Percentiles rank a stretch among this genome's conserved stretches.
phyloP scores from a whole-genome alignment of 2,888 invertebrate genomes.

The Eupelmus urozonus region DNA sequence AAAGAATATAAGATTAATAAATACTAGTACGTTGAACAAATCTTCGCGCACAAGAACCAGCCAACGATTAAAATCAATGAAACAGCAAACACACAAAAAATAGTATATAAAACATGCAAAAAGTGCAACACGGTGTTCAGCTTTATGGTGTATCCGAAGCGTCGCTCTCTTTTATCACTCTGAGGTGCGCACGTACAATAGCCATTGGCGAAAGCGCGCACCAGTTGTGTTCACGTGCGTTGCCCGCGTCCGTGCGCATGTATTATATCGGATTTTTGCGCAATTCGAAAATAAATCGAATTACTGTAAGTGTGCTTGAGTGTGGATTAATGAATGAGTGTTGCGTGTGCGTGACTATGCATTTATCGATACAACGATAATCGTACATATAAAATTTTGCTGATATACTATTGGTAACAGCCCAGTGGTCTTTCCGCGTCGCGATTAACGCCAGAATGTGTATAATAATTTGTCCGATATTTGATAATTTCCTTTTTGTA shows the following conservation, averaged over 20 bases:
- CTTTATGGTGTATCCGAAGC: too few relatives aligned
- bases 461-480: constrained; percentile 14
- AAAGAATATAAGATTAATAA: too few relatives aligned
- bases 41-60: too few relatives aligned
- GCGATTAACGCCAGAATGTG: constrained; percentile 23
- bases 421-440: constrained; percentile 57
- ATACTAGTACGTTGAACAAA: too few relatives aligned
- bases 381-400: constrained; percentile 50
- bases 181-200: background rate
- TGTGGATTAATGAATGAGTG: constrained; percentile 4
- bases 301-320: constrained; percentile 7
- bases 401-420: constrained; percentile 50
- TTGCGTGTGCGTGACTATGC: constrained; percentile 19
- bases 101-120: constrained; percentile 1
- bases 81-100: background rate
- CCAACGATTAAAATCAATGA: too few relatives aligned
- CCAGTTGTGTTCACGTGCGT: constrained; percentile 53
- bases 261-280: constrained; percentile 50
- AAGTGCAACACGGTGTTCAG: constrained; percentile 40
- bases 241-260: constrained; percentile 50
- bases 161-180: background rate
- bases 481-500: constrained; percentile 21
- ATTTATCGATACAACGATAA: constrained; percentile 58
- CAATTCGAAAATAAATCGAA: constrained; percentile 23
- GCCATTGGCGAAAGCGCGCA: constrained; percentile 33